Base-by-base conservation (phyloP, 2,797 vertebrate species). In the Mareca strepera region DNA sequence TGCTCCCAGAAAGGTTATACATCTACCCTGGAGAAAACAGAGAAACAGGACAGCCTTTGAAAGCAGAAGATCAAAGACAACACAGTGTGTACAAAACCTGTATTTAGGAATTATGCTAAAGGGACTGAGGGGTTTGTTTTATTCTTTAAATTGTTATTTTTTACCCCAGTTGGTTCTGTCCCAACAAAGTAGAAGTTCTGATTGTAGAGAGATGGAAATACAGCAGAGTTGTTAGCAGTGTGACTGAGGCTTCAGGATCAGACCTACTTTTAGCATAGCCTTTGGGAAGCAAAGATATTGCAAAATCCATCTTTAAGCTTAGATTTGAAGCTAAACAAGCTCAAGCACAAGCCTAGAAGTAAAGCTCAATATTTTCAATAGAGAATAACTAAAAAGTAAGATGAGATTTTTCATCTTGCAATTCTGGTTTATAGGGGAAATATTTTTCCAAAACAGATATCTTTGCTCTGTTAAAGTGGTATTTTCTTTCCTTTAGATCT, bases 1-100 rank as follows among this genome's bases (percentile, higher is more conserved):
- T 0, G 1, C 5, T 33, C 17, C 4, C 29, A 18, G 26, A 35
- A 73, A 35, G 6, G 41, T 8, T 4, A 3, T 69, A 28, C 18
- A 11, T 6, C 6, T 37, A 31, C 5, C 37, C 8, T n/a, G 21
- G 12, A 17, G 39, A 53, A 82, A 79, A 46, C 39, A 37, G 33
- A 37, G 33, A 55, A 80, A 68, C 3, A 41, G 64, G 53, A 13
- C 9, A 12, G 7, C 8, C 28, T 79, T 85, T 1, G 0, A 35
- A 15, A 1, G 5, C 31, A 31, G 10, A 67, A 31, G 10, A 67
- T 21, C 12, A 82, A 69, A 67, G 29, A 20, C 39, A 88, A 35
- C 12, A 52, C 20, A 56, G n/a, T 1, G 2, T 16, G 9, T n/a
- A 63, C 20, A 67, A 70, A 91, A 28, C 18, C 7, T 39, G 3